phyloP scores from a whole-genome alignment of 2,888 invertebrate genomes.

The Apoderus coryli region DNA sequence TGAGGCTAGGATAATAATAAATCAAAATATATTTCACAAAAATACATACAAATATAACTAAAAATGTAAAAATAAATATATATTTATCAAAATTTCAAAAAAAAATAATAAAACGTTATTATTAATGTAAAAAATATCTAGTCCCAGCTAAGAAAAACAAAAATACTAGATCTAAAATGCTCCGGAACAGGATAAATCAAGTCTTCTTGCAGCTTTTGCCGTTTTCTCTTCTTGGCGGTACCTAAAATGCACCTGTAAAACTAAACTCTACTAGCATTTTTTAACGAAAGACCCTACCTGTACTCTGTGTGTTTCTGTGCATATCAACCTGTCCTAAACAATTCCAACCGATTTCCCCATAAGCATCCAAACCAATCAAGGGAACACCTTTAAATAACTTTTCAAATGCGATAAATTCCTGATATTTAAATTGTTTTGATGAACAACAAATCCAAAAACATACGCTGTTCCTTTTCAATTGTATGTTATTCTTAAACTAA shows the following conservation, averaged over 20 bases:
- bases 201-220: constrained; percentile 18
- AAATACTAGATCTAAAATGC: constrained; percentile 24
- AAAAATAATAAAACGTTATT: background rate
- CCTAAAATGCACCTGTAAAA: constrained; percentile 4
- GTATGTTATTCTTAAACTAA: constrained; percentile 21
- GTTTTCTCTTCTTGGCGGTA: constrained; percentile 12
- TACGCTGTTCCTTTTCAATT: constrained; percentile 19
- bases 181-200: constrained; percentile 19
- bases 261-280: too few relatives aligned
- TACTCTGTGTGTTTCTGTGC: too few relatives aligned
- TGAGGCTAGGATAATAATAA: too few relatives aligned
- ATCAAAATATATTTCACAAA: too few relatives aligned
- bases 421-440: constrained; percentile 20
- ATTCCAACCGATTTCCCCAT: constrained; percentile 28
- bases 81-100: constrained; percentile 2
- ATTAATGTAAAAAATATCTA: constrained; percentile 6
- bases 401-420: constrained; percentile 20
- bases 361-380: constrained; percentile 23
- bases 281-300: too few relatives aligned
- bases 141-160: constrained; percentile 25
- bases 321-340: too few relatives aligned
- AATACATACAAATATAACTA: background rate
- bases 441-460: constrained; percentile 25
- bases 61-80: constrained; percentile 1
- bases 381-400: constrained; percentile 23